A percentile compares a stretch with the other conserved stretches of the same genome.
These are phyloP conservation scores for Otolemur crassicaudatus DNA, from an alignment of 2,797 vertebrate species.

Conservation along the genomic window DNA sequence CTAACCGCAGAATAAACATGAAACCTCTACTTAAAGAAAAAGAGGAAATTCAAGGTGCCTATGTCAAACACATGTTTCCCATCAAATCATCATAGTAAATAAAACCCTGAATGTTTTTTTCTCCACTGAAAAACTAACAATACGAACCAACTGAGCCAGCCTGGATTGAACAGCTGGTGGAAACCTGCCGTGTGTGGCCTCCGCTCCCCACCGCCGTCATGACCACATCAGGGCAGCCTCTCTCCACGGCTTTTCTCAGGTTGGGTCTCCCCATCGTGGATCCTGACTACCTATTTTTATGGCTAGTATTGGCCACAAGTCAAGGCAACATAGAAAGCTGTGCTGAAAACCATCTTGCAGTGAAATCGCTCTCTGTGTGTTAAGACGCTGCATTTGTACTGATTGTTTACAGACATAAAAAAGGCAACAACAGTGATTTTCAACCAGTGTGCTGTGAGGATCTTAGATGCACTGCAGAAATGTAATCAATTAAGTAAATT, in stretches of 20 bases:
- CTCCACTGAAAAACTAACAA: neutral
- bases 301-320: neutral
- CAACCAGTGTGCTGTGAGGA: too few species aligned
- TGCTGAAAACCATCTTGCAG: neutral
- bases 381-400: neutral
- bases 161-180: neutral
- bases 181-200: neutral
- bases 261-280: neutral
- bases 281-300: neutral
- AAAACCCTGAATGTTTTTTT: neutral
- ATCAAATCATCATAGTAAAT: neutral
- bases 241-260: neutral
- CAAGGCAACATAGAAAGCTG: neutral
- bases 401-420: neutral
- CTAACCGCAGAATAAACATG: neutral
- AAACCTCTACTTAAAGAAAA: neutral
- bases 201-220: accelerated
- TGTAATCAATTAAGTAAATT: too few species aligned
- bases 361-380: neutral
- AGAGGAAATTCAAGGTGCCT: neutral
- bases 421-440: neutral
- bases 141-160: neutral
- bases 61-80: neutral
- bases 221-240: neutral
- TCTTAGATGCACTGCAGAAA: too few species aligned